Conservation (phyloP, 2,888 invertebrate genomes). For the Lissocephala sabroskyi region DNA sequence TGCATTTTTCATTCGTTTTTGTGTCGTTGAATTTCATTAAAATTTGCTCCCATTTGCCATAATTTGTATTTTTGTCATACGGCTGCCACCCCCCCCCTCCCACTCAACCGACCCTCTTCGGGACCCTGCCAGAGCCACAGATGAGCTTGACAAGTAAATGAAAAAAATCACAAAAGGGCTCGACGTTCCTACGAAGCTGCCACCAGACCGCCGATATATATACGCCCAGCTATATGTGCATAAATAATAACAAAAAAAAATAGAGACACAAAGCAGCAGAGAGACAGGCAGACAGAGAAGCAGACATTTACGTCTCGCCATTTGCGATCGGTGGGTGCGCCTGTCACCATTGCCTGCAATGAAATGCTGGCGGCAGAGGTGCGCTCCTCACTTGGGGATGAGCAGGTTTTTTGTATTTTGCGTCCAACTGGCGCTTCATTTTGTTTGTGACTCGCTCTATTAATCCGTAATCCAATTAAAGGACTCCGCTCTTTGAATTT, state of each 20-base stretch:
- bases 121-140: constrained; percentile 31
- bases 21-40: constrained; percentile 59
- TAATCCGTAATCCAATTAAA: constrained; percentile 46
- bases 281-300: neutral
- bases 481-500: constrained; percentile 11
- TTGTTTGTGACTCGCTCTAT: constrained; percentile 23
- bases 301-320: neutral
- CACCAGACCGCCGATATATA: constrained; percentile 8
- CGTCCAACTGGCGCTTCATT: constrained; percentile 2
- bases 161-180: constrained; percentile 35
- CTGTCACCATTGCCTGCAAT: constrained; percentile 16
- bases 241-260: constrained; percentile 3
- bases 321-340: constrained; percentile 34
- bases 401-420: no score
- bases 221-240: constrained; percentile 16
- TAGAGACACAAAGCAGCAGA: neutral
- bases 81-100: constrained; percentile 18
- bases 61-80: constrained; percentile 51
- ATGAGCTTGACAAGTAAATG: constrained; percentile 59
- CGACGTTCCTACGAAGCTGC: constrained; percentile 1
- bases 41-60: constrained; percentile 64
- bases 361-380: constrained; percentile 44
- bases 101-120: no score
- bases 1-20: constrained; percentile 31
- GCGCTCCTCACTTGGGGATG: no score